Evolutionary conservation across 2,888 invertebrate genomes (phyloP), one percentile per base, ranked within the genome.

Genomic region (Dicyrtoma fusca): DNA sequence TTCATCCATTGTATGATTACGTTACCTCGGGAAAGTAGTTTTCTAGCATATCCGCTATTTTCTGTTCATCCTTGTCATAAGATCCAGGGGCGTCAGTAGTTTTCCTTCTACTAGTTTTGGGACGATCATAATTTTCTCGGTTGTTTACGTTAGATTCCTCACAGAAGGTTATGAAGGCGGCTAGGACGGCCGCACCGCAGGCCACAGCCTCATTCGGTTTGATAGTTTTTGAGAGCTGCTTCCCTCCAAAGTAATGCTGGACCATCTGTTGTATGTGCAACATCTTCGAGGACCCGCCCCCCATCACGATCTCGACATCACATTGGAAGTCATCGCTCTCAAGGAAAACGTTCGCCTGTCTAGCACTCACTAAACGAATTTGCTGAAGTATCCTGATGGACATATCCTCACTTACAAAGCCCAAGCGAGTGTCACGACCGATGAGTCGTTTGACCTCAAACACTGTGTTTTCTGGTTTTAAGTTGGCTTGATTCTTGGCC

Each of bases 371-470:
- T 19, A 77, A 62, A 19, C 42, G 44, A 0, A 42, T 70, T 69
- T 76, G 75, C 10, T 25, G 25, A 1, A 10, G n/a, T 1, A 53
- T 73, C 73, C n/a, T n/a, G n/a, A n/a, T n/a, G n/a, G n/a, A n/a
- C 19, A 73, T 63, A 45, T 73, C 73, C 14, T 69, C 73, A 4
- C 73, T 69, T 0, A n/a, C n/a, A n/a, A n/a, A n/a, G n/a, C 73
- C 73, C 0, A 73, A 57, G 61, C 70, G 73, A 14, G 70, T 70
- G 23, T 73, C 70, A 0, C 96, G 90, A 71, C 96, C 96, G 85
- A 96, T 95, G 82, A 97, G 87, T 84, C 96, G 91, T 86, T 96
- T 90, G 81, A 94, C 96, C 87, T 97, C 97, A 0, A 21, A 63
- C 2, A 63, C 21, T 11, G 19, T 13, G 14, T 34, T 45, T 6